phyloP scores from a whole-genome alignment of 2,888 invertebrate genomes.

The Odontocolon sp. region DNA sequence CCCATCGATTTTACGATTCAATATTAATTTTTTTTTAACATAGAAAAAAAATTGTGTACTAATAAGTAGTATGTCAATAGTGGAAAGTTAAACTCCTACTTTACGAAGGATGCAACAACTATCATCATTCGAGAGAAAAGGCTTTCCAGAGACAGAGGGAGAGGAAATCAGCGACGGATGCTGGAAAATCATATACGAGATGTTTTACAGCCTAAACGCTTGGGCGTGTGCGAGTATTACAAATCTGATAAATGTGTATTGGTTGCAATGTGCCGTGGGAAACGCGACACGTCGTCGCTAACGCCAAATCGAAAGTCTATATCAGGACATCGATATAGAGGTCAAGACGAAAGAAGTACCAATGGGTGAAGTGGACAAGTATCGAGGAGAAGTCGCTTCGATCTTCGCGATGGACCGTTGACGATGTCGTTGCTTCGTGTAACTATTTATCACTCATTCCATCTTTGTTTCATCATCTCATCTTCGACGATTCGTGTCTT shows the following conservation, averaged over 20 bases:
- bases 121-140: no score
- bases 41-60: background rate
- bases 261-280: conserved; percentile 70
- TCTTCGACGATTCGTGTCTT: conserved; percentile 35
- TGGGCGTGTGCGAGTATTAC: conserved; percentile 45
- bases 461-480: conserved; percentile 46
- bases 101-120: no score
- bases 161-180: conserved; percentile 47
- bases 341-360: conserved; percentile 47
- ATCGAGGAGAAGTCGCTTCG: conserved; percentile 35
- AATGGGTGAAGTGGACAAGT: conserved; percentile 32
- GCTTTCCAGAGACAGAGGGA: background rate
- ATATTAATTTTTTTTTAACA: background rate
- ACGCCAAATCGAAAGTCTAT: conserved; percentile 63
- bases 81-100: no score
- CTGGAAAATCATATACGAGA: conserved; percentile 42
- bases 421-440: conserved; percentile 34
- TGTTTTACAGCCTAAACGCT: conserved; percentile 50
- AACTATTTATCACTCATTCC: conserved; percentile 46
- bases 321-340: conserved; percentile 58
- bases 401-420: conserved; percentile 40
- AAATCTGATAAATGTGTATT: conserved; percentile 32
- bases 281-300: conserved; percentile 72
- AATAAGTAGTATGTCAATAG: no score
- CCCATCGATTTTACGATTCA: background rate